These are phyloP conservation scores for Bradynema listronoti DNA, from an alignment of 1,140 invertebrate genomes.

Conservation along the genomic window DNA sequence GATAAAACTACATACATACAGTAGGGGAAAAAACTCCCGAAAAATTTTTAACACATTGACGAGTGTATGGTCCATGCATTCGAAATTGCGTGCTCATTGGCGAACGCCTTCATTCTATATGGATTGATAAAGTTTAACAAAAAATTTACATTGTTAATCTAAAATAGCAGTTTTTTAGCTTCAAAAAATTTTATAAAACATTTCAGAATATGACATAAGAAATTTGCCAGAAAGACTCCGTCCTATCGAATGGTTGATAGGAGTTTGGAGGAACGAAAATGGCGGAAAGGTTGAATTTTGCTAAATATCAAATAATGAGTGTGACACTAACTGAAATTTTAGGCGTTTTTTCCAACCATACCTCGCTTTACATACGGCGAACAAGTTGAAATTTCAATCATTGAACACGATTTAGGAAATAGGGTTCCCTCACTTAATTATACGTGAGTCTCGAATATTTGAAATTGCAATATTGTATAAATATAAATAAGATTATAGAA, in stretches of 20 bases:
- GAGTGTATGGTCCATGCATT: too few species aligned
- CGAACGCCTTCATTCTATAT: too few species aligned
- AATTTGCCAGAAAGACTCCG: slow-evolving; percentile 31
- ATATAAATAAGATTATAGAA: slow-evolving; percentile 20
- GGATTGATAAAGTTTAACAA: too few species aligned
- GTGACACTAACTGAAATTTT: not conserved
- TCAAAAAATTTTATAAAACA: not conserved
- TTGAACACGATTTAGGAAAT: slow-evolving; percentile 26
- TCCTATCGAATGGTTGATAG: slow-evolving; percentile 39
- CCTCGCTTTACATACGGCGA: slow-evolving; percentile 50
- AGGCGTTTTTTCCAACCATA: slow-evolving; percentile 42
- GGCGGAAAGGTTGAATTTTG: slow-evolving; percentile 39
- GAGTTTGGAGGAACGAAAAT: slow-evolving; percentile 46
- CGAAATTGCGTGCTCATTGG: too few species aligned
- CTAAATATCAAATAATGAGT: not conserved
- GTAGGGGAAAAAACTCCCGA: too few species aligned
- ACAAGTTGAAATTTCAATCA: slow-evolving; percentile 41
- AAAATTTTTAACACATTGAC: too few species aligned
- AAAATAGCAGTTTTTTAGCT: not conserved
- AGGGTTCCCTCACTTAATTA: slow-evolving; percentile 40
- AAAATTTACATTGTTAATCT: slow-evolving; percentile 8
- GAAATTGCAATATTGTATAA: not conserved
- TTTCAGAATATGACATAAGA: slow-evolving; percentile 40
- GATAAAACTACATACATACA: too few species aligned
- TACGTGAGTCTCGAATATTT: slow-evolving; percentile 28